Evolutionary conservation across 2,797 vertebrate species (phyloP), one percentile per base, ranked within the genome.

Genomic region (Anguilla marmorata): DNA sequence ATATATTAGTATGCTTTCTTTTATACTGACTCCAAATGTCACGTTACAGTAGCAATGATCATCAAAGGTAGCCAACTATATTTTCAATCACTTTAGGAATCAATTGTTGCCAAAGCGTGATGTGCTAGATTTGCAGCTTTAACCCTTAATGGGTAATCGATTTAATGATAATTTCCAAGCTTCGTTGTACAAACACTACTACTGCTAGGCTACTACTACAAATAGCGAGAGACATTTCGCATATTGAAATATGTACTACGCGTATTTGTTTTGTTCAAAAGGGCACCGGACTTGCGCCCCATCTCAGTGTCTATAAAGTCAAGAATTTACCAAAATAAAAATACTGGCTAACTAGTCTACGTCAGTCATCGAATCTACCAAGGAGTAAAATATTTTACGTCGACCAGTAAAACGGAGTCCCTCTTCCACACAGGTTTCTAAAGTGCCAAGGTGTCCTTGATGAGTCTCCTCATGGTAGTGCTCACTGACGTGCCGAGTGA

Each of bases 401-500:
- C 0, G 5, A 4, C 14, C 41, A 88, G 33, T 69, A 50, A 48
- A 52, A n/a, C 58, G 9, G 19, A 54, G 48, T 14, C 1, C 37
- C 30, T 19, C 1, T 9, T 50, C 41, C 76, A n/a, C 45, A 52
- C 45, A 83, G 58, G 52, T 8, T 60, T 50, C 86, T 96, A 99
- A 88, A 99, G 94, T 0, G 98, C 98, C 92, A 99, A 93, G 0
- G 99, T 99, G 94, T 99, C 99, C 93, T 99, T 99, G 88, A 99
- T 99, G 88, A 99, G 97, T 92, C 98, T 96, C 87, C 98, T 97
- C 98, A 99, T 98, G 14, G 98, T 99, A 85, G 99, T 99, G 94
- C 98, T 99, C 27, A 99, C 98, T 0, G 98, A 99, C 82, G 97
- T 98, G 30, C 98, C 98, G 91, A 99, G 95, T 11, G 97, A 96